These are phyloP conservation scores for Zaprionus lachaisei DNA, from an alignment of 1,140 invertebrate species.

Conservation along the genomic window DNA sequence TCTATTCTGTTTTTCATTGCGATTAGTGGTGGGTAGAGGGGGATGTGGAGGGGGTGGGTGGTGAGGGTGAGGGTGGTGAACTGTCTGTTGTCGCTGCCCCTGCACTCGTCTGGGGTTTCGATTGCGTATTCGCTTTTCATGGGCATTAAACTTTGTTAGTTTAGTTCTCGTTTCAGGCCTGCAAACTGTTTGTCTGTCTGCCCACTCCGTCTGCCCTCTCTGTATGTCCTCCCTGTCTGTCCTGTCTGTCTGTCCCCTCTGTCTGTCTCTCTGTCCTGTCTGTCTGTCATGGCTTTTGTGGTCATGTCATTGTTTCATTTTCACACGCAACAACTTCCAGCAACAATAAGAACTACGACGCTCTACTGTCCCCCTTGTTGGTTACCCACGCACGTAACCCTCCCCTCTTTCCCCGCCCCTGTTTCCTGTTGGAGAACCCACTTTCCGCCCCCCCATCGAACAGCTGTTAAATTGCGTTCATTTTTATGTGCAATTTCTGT, in stretches of 20 bases:
- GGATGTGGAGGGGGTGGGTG: background rate
- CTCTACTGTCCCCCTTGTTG: constrained; percentile 20
- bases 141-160: constrained; percentile 56
- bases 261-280: constrained; percentile 22
- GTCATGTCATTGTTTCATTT: constrained; percentile 80
- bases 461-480: constrained; percentile 74
- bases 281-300: constrained; percentile 57
- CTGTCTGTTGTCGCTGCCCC: background rate
- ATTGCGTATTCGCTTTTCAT: constrained; percentile 47
- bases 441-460: constrained; percentile 1
- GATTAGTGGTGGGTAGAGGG: background rate
- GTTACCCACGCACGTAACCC: background rate
- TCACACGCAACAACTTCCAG: constrained; percentile 72
- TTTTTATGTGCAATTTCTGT: constrained; percentile 80
- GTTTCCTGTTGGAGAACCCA: background rate
- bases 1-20: constrained; percentile 29
- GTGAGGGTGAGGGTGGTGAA: background rate
- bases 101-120: background rate
- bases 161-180: constrained; percentile 22
- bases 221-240: constrained; percentile 3
- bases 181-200: constrained; percentile 4
- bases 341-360: background rate
- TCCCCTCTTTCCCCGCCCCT: background rate
- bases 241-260: constrained; percentile 5
- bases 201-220: background rate